These are phyloP conservation scores for Okamejei kenojei DNA, from an alignment of 2,797 vertebrate genomes.

Conservation along the genomic window DNA sequence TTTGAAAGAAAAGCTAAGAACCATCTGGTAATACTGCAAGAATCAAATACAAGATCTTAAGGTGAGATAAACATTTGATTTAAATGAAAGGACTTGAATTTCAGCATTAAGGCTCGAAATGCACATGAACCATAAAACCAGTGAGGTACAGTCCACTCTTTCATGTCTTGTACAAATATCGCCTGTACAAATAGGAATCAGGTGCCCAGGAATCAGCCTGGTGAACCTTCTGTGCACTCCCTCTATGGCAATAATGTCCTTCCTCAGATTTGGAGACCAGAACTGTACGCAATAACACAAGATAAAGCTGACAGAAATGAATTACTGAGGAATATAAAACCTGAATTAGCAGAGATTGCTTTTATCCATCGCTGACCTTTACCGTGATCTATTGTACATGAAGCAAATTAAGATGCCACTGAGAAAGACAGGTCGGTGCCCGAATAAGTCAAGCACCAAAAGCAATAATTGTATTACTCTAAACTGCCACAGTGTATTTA, in stretches of 20 bases:
- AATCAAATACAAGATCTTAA: not conserved
- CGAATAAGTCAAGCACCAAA: constrained; percentile 4
- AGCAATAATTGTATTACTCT: constrained; percentile 14
- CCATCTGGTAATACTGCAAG: not conserved
- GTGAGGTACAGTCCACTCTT: not conserved
- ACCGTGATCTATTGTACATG: not conserved
- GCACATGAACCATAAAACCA: not conserved
- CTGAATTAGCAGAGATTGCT: constrained; percentile 31
- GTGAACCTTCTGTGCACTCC: too few relatives aligned
- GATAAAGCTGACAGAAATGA: constrained; percentile 28
- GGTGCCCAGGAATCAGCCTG: too few relatives aligned
- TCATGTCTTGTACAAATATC: not conserved
- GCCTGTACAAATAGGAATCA: not conserved
- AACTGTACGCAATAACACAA: too few relatives aligned
- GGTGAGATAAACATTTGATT: not conserved
- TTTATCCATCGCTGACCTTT: constrained; percentile 26
- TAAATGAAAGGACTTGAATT: not conserved
- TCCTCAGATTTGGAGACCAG: too few relatives aligned
- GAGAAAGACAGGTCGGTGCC: not conserved
- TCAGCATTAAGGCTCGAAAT: not conserved
- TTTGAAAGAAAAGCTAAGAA: not conserved
- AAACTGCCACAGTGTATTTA: not conserved
- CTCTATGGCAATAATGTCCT: too few relatives aligned
- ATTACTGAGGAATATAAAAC: constrained; percentile 16
- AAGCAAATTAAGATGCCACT: constrained; percentile 1